Percentiles rank a stretch among this genome's conserved stretches.
Evolutionary conservation across 2,888 invertebrate species (phyloP).

Genomic region (Zygaena filipendulae): DNA sequence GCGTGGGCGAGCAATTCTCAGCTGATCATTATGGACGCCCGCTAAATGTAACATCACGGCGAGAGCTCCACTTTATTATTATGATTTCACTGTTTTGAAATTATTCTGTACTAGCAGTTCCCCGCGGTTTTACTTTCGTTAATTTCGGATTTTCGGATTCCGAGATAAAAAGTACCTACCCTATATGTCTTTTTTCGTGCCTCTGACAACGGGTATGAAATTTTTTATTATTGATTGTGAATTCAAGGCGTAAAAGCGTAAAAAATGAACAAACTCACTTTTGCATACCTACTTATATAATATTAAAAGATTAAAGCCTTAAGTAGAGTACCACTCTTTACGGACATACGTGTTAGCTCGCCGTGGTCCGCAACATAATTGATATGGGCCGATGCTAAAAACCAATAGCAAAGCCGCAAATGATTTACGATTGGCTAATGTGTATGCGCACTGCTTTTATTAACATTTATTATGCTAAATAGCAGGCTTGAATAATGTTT

Average conservation of each 20-base stretch:
- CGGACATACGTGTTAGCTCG: constrained; percentile 19
- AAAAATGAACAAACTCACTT: not conserved
- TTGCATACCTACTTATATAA: not conserved
- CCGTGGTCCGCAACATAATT: constrained; percentile 49
- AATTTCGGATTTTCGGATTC: too few species aligned
- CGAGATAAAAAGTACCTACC: too few species aligned
- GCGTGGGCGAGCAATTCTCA: constrained; percentile 46
- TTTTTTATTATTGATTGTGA: too few species aligned
- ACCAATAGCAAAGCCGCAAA: constrained; percentile 47
- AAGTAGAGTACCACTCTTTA: constrained; percentile 23
- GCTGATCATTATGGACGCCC: constrained; percentile 45
- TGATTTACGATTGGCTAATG: constrained; percentile 57
- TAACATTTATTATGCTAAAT: constrained; percentile 66
- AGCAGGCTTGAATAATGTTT: constrained; percentile 45
- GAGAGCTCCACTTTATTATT: constrained; percentile 17
- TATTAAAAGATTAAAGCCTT: too few species aligned
- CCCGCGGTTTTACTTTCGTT: too few species aligned
- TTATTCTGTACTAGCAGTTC: too few species aligned
- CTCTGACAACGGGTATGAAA: too few species aligned
- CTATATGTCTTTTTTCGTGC: too few species aligned
- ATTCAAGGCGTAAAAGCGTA: too few species aligned
- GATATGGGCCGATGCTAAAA: constrained; percentile 50
- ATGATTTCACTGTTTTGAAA: too few species aligned
- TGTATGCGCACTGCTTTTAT: constrained; percentile 54
- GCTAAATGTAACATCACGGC: constrained; percentile 14